These are phyloP conservation scores for Amblyjoppa proteus DNA, from an alignment of 2,888 invertebrate species.

Conservation along the genomic window DNA sequence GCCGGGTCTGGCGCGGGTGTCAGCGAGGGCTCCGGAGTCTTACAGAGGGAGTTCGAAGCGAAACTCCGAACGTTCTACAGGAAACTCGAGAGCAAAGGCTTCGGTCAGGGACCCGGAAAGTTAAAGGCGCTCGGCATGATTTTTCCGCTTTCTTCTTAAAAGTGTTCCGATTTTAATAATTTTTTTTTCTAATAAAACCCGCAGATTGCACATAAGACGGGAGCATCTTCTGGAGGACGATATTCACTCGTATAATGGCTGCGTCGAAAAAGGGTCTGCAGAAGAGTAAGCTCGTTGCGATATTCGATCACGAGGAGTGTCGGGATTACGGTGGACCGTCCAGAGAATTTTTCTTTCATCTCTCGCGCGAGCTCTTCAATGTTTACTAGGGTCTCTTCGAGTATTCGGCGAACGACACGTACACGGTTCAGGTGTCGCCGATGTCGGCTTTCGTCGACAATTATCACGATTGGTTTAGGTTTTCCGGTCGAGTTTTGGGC, in stretches of 20 bases:
- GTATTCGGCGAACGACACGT: conserved; percentile 98
- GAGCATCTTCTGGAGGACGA: conserved; percentile 98
- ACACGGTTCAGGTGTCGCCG: conserved; percentile 97
- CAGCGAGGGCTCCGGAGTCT: conserved; percentile 94
- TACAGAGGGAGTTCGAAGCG: conserved; percentile 97
- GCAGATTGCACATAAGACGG: conserved; percentile 95
- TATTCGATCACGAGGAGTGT: conserved; percentile 98
- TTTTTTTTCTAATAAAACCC: conserved; percentile 34
- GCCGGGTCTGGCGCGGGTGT: conserved; percentile 91
- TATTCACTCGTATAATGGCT: conserved; percentile 97
- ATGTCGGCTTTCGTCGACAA: conserved; percentile 99
- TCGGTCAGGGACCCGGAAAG: conserved; percentile 98
- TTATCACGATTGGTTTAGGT: conserved; percentile 98
- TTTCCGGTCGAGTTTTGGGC: conserved; percentile 97
- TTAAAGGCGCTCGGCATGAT: conserved; percentile 86
- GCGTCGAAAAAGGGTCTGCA: conserved; percentile 98
- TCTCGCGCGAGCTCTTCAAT: conserved; percentile 98
- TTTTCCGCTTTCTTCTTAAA: not conserved
- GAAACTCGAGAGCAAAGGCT: conserved; percentile 98
- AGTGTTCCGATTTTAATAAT: not conserved
- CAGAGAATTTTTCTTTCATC: conserved; percentile 98
- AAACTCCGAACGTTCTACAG: conserved; percentile 97
- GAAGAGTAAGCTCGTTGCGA: conserved; percentile 97
- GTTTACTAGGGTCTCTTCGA: conserved; percentile 99
- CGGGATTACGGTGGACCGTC: conserved; percentile 99